phyloP scores from a whole-genome alignment of 1,140 invertebrate species.

The Pemphigus obesinymphae region DNA sequence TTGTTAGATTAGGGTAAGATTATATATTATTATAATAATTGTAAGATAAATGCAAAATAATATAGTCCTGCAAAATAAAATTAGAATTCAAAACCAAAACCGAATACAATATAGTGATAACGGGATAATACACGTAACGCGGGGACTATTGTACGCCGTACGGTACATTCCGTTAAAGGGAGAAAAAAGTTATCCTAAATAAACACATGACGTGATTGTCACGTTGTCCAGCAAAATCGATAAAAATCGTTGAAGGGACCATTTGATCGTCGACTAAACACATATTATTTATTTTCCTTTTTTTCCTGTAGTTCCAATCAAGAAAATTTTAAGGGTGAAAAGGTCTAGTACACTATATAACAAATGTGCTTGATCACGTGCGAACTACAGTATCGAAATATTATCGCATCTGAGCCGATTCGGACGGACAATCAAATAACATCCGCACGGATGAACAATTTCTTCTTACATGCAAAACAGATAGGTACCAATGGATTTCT shows the following conservation, averaged over 20 bases:
- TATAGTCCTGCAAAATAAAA: neutral
- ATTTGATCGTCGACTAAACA: conserved; percentile 20
- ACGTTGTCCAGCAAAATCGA: conserved; percentile 19
- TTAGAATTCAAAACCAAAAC: neutral
- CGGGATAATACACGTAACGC: no score
- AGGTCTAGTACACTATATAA: conserved; percentile 27
- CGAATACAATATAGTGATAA: neutral
- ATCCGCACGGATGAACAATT: neutral
- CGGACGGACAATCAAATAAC: conserved; percentile 37
- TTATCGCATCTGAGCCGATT: conserved; percentile 11
- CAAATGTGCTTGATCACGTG: conserved; percentile 31
- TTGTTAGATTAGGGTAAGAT: no score
- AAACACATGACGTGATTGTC: conserved; percentile 16
- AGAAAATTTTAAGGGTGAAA: conserved; percentile 31
- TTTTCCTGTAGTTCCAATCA: conserved; percentile 9
- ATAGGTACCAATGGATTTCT: neutral
- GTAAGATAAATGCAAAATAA: neutral
- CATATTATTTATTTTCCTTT: neutral
- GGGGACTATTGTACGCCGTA: neutral
- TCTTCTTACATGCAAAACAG: conserved; percentile 25
- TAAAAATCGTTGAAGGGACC: neutral
- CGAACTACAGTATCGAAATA: neutral
- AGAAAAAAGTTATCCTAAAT: neutral
- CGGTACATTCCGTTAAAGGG: neutral
- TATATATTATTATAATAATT: no score